Base-by-base conservation (phyloP, 2,888 invertebrate species). In the Monopis laevigella region DNA sequence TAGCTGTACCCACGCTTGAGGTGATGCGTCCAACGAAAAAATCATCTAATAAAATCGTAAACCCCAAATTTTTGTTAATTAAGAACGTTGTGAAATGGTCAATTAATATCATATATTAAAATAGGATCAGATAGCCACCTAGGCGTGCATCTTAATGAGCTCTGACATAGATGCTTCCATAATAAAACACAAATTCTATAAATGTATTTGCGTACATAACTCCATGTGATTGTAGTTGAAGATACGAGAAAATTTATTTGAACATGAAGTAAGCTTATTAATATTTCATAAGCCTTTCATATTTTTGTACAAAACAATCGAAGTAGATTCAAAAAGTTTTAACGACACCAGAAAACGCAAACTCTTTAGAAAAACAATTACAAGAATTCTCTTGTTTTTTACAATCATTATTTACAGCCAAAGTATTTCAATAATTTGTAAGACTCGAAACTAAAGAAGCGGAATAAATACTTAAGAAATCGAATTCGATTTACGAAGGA, bases 81-180 rank as follows among this genome's bases (percentile, higher is more conserved):
- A 62, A 56, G 54, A 58, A 47, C 55, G 49, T 58, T 56, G 56
- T 54, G 55, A 49, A 56, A 52, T 57, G 55, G 50, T 49, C 59
- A 62, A 62, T 60, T 62, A 58, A 56, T 60, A 52, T 54, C 54
- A 58, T 56, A 50, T 55, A 55, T 54, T 52, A 51, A n/a, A 50
- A 51, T 46, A 48, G 51, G 48, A 52, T 56, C 54, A 51, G 56
- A 57, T 59, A 56, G 43, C 51, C 51, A 29, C 34, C 13, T 16
- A 39, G 16, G 17, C 16, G 27, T 42, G 45, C 27, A 43, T 44
- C 32, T 46, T 28, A 40, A 41, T 44, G 47, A 34, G 11, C 27
- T 14, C 27, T 13, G 11, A 27, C 39, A 21, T 39, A 29, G 5
- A 11, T 5, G 29, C 29, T 29, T 29, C 29, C 29, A 11, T 29